Conservation (phyloP, 1,140 invertebrate genomes). For the Heliconius melpomene region DNA sequence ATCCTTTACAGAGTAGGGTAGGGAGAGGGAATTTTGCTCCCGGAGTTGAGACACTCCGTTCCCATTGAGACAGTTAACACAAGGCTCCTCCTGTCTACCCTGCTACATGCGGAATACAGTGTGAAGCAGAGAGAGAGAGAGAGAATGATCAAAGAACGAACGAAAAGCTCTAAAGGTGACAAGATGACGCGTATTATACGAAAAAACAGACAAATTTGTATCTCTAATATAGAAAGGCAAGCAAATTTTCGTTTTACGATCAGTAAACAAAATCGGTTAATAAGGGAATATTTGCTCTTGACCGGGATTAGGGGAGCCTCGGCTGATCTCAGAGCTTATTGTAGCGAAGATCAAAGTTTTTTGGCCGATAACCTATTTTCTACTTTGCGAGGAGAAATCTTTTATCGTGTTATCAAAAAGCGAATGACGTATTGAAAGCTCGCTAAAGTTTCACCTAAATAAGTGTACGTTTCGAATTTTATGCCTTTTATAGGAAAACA, state of each 20-base stretch:
- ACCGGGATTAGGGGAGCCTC: constrained; percentile 24
- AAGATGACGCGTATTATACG: not conserved
- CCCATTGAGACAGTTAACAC: too few relatives aligned
- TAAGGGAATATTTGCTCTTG: constrained; percentile 28
- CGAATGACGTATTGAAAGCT: constrained; percentile 12
- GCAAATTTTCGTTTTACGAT: constrained; percentile 38
- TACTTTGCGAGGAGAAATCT: not conserved
- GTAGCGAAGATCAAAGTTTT: constrained; percentile 20
- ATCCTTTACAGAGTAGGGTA: not conserved
- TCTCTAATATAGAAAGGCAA: constrained; percentile 19
- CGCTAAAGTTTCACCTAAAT: not conserved
- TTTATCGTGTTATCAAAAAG: constrained; percentile 8
- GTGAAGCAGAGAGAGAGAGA: too few relatives aligned
- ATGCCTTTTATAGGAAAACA: not conserved
- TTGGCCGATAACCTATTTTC: constrained; percentile 14
- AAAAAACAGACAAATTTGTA: constrained; percentile 2
- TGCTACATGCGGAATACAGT: too few relatives aligned
- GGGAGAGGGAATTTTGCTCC: not conserved
- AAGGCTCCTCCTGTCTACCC: too few relatives aligned
- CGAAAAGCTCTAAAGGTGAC: not conserved
- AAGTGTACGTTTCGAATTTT: not conserved
- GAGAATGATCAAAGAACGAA: too few relatives aligned
- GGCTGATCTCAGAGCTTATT: constrained; percentile 18
- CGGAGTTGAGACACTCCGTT: too few relatives aligned
- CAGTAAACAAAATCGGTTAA: constrained; percentile 31